Evolutionary conservation across 2,888 invertebrate species (phyloP), one percentile per base, ranked within the genome.

Genomic region (Tenthredo livida): DNA sequence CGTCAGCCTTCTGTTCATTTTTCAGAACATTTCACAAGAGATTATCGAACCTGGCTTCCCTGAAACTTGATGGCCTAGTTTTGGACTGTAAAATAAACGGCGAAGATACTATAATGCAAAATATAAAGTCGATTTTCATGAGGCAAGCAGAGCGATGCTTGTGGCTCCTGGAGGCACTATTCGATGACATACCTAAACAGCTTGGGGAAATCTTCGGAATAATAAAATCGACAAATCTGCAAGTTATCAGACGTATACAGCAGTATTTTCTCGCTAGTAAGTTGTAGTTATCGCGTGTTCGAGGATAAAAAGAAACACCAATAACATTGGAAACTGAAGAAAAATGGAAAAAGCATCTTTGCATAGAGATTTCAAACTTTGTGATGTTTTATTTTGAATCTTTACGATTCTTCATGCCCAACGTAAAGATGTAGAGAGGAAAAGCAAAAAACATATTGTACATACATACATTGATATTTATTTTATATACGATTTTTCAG

Each of bases 101-200:
- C 12, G 25, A 25, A 67, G 29, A 67, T 1, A 70, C 70, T 83
- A 15, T 83, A 29, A 47, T 83, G 2, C 7, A 47, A 2, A 83
- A 67, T 83, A 67, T 83, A n/a, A 47, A 67, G 25, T 29, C 29
- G 0, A n/a, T 29, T 29, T 83, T 83, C n/a, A 47, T n/a, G 29
- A 67, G 83, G 33, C 83, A 83, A 67, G 83, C 83, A 4, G 83
- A 67, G 29, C 83, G 83, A 37, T 83, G 83, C 33, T 67, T 83
- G n/a, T 83, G 70, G 67, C 70, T 83, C 43, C n/a, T 83, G 47
- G 15, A 37, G 17, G 70, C 65, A 17, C 29, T 83, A 12, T 50
- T 83, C n/a, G 83, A 83, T 21, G 67, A 67, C 29, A 67, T 83
- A 50, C 47, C 70, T 25, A 33, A 29, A 10, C 83, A 67, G 4